Conservation (phyloP, 2,113 vertebrate genomes). For the Peucedramus taeniatus region DNA sequence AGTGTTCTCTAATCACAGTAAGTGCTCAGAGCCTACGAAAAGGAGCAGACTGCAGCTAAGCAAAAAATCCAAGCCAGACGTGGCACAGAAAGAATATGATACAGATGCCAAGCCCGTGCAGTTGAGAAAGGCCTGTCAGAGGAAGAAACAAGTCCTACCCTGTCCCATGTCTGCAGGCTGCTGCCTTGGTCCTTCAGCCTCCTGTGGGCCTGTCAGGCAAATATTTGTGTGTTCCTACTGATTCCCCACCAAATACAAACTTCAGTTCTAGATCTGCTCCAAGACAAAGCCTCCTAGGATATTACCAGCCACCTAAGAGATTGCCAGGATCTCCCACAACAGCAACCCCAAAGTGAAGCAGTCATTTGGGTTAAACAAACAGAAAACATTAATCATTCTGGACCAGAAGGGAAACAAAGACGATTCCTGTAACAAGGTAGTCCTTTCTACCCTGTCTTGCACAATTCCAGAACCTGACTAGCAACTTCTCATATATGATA, state of each 20-base stretch:
- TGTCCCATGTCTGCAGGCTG: background rate
- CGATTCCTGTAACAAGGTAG: background rate
- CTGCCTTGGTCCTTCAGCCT: background rate
- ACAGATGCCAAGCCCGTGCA: background rate
- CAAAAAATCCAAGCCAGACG: background rate
- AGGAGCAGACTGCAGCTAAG: background rate
- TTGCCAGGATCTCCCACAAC: background rate
- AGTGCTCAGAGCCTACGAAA: background rate
- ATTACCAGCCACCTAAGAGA: background rate
- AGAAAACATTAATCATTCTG: background rate
- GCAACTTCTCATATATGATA: background rate
- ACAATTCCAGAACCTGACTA: background rate
- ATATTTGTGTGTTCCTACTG: background rate
- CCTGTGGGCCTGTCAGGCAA: background rate
- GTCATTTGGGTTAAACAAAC: background rate
- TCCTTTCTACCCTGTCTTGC: background rate
- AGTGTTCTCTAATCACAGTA: background rate
- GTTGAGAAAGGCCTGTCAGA: background rate
- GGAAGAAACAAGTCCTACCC: background rate
- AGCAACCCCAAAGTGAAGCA: background rate
- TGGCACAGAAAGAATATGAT: background rate
- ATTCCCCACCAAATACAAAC: background rate
- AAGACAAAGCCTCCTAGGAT: background rate
- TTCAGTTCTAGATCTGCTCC: background rate
- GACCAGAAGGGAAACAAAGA: background rate